Conservation (phyloP, 2,113 vertebrate genomes). For the Noctilio leporinus region DNA sequence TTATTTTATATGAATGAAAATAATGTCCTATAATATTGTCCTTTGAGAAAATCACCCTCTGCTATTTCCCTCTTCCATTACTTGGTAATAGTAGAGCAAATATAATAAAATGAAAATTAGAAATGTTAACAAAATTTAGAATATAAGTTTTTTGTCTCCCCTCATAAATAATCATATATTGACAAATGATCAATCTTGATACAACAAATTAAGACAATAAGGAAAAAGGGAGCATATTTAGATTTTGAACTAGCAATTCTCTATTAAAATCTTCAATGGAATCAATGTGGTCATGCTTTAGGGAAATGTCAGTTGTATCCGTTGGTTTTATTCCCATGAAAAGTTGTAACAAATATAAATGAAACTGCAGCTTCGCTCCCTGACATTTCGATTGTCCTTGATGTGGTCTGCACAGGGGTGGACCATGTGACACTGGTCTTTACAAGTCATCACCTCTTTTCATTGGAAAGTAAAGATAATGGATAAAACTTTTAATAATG, state of each 20-base stretch:
- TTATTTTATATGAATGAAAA: conserved; percentile 6
- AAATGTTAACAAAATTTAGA: neutral
- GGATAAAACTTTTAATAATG: conserved; percentile 38
- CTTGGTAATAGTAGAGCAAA: neutral
- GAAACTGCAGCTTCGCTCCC: neutral
- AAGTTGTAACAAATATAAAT: neutral
- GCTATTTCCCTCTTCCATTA: neutral
- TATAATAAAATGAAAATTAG: neutral
- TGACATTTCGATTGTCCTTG: neutral
- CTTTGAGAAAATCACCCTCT: neutral
- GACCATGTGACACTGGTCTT: neutral
- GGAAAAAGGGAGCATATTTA: neutral
- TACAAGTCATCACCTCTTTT: neutral
- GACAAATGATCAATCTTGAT: neutral
- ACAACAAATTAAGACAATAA: neutral
- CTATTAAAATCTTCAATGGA: neutral
- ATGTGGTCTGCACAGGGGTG: neutral
- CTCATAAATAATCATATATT: neutral
- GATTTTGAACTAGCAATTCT: neutral
- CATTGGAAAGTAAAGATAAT: neutral
- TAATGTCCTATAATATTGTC: neutral
- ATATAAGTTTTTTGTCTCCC: neutral
- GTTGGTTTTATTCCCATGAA: neutral
- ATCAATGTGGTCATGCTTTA: neutral
- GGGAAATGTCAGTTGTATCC: neutral